Evolutionary conservation across 2,888 invertebrate species (phyloP).

Genomic region (Pilophorus perplexus): DNA sequence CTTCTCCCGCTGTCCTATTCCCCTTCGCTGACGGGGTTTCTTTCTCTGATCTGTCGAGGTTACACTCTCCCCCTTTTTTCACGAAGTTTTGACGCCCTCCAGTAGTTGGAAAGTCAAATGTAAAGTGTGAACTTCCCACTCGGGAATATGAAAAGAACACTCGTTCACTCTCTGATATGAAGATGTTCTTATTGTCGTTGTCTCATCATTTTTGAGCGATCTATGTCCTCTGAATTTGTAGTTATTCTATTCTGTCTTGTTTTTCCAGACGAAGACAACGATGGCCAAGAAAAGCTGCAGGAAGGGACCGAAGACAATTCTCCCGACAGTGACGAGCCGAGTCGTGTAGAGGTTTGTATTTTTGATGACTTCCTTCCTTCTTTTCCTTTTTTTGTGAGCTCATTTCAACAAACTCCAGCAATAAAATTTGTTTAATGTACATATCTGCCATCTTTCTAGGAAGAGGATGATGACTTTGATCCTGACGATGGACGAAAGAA

Average conservation of each 20-base stretch:
- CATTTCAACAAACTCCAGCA: neutral
- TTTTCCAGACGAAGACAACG: conserved; percentile 63
- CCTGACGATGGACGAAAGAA: conserved; percentile 75
- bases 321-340: conserved; percentile 70
- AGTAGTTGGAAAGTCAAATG: too few species aligned
- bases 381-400: neutral
- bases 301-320: conserved; percentile 63
- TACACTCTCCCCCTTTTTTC: too few species aligned
- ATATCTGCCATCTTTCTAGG: neutral
- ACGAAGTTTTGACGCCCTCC: too few species aligned
- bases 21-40: too few species aligned
- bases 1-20: neutral
- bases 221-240: neutral
- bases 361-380: neutral
- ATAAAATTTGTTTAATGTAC: neutral
- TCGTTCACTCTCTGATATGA: too few species aligned
- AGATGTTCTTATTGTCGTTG: neutral
- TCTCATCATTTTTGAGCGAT: neutral
- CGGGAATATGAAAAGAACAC: too few species aligned
- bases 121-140: too few species aligned
- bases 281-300: conserved; percentile 52
- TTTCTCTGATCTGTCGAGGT: too few species aligned
- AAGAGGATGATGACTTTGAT: conserved; percentile 86
- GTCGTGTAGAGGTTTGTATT: conserved; percentile 58
- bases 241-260: too few species aligned